phyloP scores from a whole-genome alignment of 1,140 invertebrate genomes.

The Achatina immaculata region DNA sequence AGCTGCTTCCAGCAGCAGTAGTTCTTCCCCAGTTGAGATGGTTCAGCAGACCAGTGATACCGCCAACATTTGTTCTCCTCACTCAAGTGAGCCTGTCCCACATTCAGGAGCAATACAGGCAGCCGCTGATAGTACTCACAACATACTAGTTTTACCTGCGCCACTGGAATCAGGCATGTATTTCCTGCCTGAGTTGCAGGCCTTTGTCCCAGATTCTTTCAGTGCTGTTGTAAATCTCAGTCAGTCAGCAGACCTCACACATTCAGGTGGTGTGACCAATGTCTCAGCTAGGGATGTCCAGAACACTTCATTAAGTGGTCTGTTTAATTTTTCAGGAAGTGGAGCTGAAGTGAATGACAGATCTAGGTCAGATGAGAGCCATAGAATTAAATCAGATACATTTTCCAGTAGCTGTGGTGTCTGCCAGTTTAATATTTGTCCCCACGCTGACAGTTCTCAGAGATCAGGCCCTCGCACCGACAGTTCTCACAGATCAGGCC shows the following conservation, averaged over 20 bases:
- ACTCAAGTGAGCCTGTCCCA: neutral
- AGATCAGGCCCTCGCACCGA: too few species aligned
- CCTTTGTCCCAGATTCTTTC: conserved; percentile 13
- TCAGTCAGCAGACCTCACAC: neutral
- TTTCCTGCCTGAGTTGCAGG: conserved; percentile 28
- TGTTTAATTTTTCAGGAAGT: too few species aligned
- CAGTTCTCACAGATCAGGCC: too few species aligned
- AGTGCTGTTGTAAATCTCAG: neutral
- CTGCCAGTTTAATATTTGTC: too few species aligned
- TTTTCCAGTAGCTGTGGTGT: too few species aligned
- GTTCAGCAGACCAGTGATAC: neutral
- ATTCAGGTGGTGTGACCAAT: neutral
- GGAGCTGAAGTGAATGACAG: too few species aligned
- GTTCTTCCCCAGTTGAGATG: neutral
- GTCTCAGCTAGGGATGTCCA: too few species aligned
- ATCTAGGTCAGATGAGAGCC: too few species aligned
- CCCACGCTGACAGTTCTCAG: too few species aligned
- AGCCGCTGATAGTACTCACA: neutral
- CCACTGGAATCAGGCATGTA: conserved; percentile 4
- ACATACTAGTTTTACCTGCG: neutral
- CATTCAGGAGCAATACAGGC: too few species aligned
- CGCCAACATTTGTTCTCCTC: neutral
- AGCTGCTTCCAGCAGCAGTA: neutral
- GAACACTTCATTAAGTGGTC: too few species aligned
- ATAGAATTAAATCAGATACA: too few species aligned